Percentiles rank a stretch among this genome's conserved stretches.
Evolutionary conservation across 2,888 invertebrate species (phyloP).

Genomic region (Zootermopsis nevadensis): DNA sequence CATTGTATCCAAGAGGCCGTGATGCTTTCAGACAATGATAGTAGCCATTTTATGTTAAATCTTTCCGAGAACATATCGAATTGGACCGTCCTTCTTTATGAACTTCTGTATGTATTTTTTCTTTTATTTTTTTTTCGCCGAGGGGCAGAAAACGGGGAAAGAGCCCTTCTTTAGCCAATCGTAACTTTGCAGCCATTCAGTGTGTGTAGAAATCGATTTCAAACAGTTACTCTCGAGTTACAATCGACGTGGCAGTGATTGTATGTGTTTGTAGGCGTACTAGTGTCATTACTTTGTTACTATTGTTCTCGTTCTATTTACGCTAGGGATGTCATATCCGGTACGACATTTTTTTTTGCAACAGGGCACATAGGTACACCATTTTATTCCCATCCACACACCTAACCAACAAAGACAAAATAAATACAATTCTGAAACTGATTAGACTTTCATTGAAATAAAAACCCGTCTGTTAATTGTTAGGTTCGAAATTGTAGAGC

Average conservation of each 20-base stretch:
- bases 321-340: slow-evolving; percentile 23
- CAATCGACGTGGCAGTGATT: slow-evolving; percentile 31
- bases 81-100: slow-evolving; percentile 1
- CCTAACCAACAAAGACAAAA: background rate
- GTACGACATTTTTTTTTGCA: slow-evolving; percentile 4
- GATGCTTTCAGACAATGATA: background rate
- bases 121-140: background rate
- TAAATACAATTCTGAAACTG: background rate
- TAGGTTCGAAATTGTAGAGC: background rate
- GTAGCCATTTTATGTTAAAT: background rate
- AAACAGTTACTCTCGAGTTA: background rate
- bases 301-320: slow-evolving; percentile 15
- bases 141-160: background rate
- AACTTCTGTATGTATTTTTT: background rate
- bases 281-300: slow-evolving; percentile 14
- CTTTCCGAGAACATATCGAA: slow-evolving; percentile 6
- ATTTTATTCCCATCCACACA: too few relatives aligned
- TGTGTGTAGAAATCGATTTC: slow-evolving; percentile 10
- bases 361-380: background rate
- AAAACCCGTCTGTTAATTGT: background rate
- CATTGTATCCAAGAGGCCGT: too few relatives aligned
- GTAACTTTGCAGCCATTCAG: slow-evolving; percentile 27
- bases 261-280: background rate
- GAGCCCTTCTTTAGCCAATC: slow-evolving; percentile 9
- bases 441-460: background rate